phyloP scores from a whole-genome alignment of 2,888 invertebrate species.

The Homarus gammarus region DNA sequence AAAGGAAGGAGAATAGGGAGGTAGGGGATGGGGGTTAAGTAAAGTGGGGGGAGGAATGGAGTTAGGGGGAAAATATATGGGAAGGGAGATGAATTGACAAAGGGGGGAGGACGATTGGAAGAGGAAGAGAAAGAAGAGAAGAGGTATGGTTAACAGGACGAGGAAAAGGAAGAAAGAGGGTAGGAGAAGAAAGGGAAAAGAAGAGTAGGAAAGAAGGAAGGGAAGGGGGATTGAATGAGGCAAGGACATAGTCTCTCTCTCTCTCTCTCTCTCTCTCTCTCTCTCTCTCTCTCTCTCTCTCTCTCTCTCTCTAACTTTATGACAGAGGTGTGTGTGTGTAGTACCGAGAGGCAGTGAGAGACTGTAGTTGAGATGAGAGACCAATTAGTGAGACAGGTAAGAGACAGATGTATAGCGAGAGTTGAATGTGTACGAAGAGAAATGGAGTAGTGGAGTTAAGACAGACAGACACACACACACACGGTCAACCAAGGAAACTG shows the following conservation, averaged over 20 bases:
- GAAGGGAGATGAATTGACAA: neutral
- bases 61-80: neutral
- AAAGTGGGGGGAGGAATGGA: neutral
- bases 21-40: neutral
- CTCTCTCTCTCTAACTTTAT: neutral
- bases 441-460: too few relatives aligned
- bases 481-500: too few relatives aligned
- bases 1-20: neutral
- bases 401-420: too few relatives aligned
- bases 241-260: too few relatives aligned
- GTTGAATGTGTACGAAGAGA: too few relatives aligned
- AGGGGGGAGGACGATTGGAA: neutral
- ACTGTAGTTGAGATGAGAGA: too few relatives aligned
- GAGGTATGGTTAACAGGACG: neutral
- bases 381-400: too few relatives aligned
- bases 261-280: constrained; percentile 23
- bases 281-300: neutral
- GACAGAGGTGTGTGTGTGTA: too few relatives aligned
- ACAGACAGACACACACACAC: too few relatives aligned
- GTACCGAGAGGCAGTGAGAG: too few relatives aligned
- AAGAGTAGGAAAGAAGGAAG: neutral
- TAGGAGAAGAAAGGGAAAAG: neutral
- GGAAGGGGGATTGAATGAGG: too few relatives aligned
- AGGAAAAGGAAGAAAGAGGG: neutral
- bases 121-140: neutral